A percentile compares a stretch with the other conserved stretches of the same genome.
phyloP scores from a whole-genome alignment of 2,888 invertebrate species.

The Scelioninae gen. 1 region DNA sequence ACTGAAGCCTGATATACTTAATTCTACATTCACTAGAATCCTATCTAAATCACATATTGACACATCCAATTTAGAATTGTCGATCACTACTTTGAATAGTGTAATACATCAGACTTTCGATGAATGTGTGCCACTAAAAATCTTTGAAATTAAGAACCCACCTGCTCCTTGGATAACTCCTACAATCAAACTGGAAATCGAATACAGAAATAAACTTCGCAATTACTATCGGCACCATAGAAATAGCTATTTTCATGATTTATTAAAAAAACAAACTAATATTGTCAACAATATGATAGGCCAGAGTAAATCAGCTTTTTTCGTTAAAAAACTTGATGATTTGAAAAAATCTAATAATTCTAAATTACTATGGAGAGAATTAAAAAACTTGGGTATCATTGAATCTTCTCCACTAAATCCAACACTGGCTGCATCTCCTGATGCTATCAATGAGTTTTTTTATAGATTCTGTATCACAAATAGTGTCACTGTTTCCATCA shows the following conservation, averaged over 20 bases:
- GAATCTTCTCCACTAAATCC: not conserved
- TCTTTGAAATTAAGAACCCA: not conserved
- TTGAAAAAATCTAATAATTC: not conserved
- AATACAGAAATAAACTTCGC: slow-evolving; percentile 8
- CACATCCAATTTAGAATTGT: not conserved
- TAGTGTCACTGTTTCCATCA: not conserved
- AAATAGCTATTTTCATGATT: not conserved
- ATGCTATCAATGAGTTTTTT: slow-evolving; percentile 10
- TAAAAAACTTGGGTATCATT: not conserved
- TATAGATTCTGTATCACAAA: not conserved
- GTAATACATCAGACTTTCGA: not conserved
- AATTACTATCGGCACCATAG: not conserved
- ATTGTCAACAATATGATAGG: not conserved
- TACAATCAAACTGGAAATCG: not conserved
- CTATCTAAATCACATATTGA: not conserved
- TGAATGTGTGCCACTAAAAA: slow-evolving; percentile 1
- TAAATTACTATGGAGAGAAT: not conserved
- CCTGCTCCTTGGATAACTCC: slow-evolving; percentile 8
- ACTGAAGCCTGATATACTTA: not conserved
- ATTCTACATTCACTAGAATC: no score
- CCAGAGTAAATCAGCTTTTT: not conserved
- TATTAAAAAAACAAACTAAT: not conserved
- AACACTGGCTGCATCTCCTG: not conserved
- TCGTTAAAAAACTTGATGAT: not conserved
- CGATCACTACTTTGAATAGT: not conserved